These are phyloP conservation scores for Rhodeus uyekii DNA, from an alignment of 2,797 vertebrate species.

Conservation along the genomic window DNA sequence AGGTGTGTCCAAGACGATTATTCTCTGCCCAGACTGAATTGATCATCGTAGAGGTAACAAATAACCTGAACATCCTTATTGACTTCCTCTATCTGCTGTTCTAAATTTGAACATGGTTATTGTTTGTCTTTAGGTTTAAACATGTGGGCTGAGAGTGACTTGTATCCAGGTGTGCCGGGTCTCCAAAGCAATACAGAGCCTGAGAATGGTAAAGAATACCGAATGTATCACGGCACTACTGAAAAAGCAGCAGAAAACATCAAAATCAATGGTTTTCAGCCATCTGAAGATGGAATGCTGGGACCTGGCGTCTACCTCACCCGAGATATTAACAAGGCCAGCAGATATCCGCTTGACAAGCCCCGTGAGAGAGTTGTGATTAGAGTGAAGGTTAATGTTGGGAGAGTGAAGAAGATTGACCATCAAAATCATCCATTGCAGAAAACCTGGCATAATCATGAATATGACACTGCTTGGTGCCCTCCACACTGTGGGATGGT, in stretches of 20 bases:
- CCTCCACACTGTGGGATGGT: conserved; percentile 52
- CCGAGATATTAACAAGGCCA: conserved; percentile 68
- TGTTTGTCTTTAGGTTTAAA: neutral
- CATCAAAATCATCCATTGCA: conserved; percentile 24
- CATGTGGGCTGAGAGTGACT: conserved; percentile 23
- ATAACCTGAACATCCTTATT: neutral
- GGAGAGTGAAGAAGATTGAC: conserved; percentile 65
- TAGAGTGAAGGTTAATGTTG: conserved; percentile 60
- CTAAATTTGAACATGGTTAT: neutral
- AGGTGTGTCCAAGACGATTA: neutral
- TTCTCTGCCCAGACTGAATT: neutral
- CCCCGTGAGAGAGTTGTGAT: conserved; percentile 54
- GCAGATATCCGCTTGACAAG: conserved; percentile 49
- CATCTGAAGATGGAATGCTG: conserved; percentile 58
- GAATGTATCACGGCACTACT: conserved; percentile 72
- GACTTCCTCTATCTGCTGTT: neutral
- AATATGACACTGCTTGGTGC: conserved; percentile 69
- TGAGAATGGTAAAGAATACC: conserved; percentile 37
- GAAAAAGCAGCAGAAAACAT: neutral
- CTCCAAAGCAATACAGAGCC: neutral
- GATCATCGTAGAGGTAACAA: neutral
- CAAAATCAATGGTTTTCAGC: neutral
- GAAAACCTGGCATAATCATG: conserved; percentile 59
- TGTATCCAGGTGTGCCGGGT: neutral
- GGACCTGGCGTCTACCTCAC: conserved; percentile 71